phyloP scores from a whole-genome alignment of 1,140 invertebrate species.

The Bilobella aurantiaca region DNA sequence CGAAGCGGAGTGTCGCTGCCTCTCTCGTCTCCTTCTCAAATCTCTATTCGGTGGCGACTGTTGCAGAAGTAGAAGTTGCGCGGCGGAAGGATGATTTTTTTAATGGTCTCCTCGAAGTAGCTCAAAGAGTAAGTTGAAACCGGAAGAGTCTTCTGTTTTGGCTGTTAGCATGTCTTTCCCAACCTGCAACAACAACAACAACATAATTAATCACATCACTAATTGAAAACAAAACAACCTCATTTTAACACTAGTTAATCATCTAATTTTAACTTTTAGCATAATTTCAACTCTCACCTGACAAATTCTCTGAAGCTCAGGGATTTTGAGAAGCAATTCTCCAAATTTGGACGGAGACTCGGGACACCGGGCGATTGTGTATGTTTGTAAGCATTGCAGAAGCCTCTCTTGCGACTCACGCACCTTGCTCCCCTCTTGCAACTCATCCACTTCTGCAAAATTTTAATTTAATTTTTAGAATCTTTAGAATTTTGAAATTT shows the following conservation, averaged over 20 bases:
- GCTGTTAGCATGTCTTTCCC: constrained; percentile 82
- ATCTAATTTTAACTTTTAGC: background rate
- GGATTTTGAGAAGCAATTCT: constrained; percentile 80
- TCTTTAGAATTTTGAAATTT: too few species aligned
- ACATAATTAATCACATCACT: constrained; percentile 8
- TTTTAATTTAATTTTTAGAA: background rate
- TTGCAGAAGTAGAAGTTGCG: too few species aligned
- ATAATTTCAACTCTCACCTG: constrained; percentile 59
- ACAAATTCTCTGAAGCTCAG: constrained; percentile 85
- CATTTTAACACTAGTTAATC: too few species aligned
- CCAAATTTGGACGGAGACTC: constrained; percentile 89
- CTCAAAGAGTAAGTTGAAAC: constrained; percentile 91
- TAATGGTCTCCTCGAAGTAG: constrained; percentile 81
- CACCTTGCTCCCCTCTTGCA: constrained; percentile 83
- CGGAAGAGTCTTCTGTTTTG: constrained; percentile 67
- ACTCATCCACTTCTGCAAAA: constrained; percentile 67
- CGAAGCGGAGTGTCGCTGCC: too few species aligned
- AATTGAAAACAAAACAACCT: too few species aligned
- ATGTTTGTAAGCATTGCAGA: constrained; percentile 79
- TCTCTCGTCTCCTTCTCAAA: too few species aligned
- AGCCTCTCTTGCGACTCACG: constrained; percentile 86
- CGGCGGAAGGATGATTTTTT: constrained; percentile 33
- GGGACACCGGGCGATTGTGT: constrained; percentile 81
- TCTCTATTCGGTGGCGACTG: too few species aligned
- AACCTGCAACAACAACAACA: constrained; percentile 48